Percentiles rank a stretch among this genome's conserved stretches.
Evolutionary conservation across 2,113 vertebrate genomes (phyloP).

Genomic region (Plectropomus leopardus): DNA sequence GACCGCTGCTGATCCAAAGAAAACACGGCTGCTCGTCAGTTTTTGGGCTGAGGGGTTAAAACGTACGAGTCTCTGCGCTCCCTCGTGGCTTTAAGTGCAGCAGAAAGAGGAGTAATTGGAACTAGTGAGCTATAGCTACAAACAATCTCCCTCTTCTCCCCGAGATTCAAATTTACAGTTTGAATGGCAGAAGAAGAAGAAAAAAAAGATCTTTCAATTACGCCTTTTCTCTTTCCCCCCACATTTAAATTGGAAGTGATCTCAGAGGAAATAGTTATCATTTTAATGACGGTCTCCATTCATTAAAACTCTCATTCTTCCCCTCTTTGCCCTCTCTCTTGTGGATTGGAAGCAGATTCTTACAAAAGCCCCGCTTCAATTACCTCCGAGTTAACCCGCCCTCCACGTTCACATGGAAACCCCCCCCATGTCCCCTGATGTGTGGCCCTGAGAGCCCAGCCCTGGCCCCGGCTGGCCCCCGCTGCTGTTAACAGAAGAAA

Average conservation of each 20-base stretch:
- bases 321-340: slow-evolving; percentile 61
- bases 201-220: slow-evolving; percentile 85
- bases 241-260: slow-evolving; percentile 85
- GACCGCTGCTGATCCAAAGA: slow-evolving; percentile 38
- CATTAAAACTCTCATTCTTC: slow-evolving; percentile 83
- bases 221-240: slow-evolving; percentile 62
- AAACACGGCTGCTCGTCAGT: slow-evolving; percentile 40
- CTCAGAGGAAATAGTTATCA: slow-evolving; percentile 86
- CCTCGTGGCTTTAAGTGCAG: slow-evolving; percentile 65
- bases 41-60: slow-evolving; percentile 52
- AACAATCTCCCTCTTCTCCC: slow-evolving; percentile 59
- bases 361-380: slow-evolving; percentile 80
- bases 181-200: slow-evolving; percentile 79
- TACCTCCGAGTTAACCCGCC: slow-evolving; percentile 71
- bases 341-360: slow-evolving; percentile 74
- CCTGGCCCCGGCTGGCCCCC: slow-evolving; percentile 21
- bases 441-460: slow-evolving; percentile 60
- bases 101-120: slow-evolving; percentile 76
- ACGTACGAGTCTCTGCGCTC: slow-evolving; percentile 31
- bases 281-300: slow-evolving; percentile 86
- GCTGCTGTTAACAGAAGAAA: slow-evolving; percentile 35
- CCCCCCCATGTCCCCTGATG: slow-evolving; percentile 15
- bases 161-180: slow-evolving; percentile 74
- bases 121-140: slow-evolving; percentile 59
- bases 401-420: slow-evolving; percentile 1